A percentile compares a stretch with the other conserved stretches of the same genome.
phyloP scores from a whole-genome alignment of 2,888 invertebrate species.

The Eristalis arbustorum region DNA sequence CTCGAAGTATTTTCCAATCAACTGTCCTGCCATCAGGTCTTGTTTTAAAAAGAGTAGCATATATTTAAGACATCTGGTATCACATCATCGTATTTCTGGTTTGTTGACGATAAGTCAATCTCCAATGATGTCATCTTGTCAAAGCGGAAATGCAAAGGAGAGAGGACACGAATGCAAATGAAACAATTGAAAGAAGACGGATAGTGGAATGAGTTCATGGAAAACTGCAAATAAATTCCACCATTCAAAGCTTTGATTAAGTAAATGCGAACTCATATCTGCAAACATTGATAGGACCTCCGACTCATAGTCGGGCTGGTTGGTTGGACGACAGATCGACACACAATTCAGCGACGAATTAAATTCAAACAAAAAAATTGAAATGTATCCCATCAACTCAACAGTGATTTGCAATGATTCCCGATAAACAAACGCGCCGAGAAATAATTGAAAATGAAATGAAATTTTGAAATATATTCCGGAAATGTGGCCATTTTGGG shows the following conservation, averaged over 20 bases:
- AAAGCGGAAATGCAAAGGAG: background rate
- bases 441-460: constrained; percentile 23
- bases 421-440: background rate
- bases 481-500: constrained; percentile 43
- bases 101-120: background rate
- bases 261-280: background rate
- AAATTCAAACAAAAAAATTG: too few species aligned
- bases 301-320: background rate
- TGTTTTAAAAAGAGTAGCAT: too few species aligned
- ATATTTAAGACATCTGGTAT: too few species aligned
- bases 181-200: background rate
- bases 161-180: background rate
- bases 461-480: constrained; percentile 26
- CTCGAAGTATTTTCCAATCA: too few species aligned
- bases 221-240: background rate
- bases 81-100: too few species aligned
- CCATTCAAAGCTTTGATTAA: background rate
- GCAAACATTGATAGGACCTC: background rate
- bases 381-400: constrained; percentile 2
- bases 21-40: too few species aligned
- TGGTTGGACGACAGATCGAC: background rate
- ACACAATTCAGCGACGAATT: too few species aligned
- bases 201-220: background rate
- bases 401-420: constrained; percentile 35
- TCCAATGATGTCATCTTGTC: background rate